Conservation (phyloP, 1,140 invertebrate species). For the Cotesia chilonis region DNA sequence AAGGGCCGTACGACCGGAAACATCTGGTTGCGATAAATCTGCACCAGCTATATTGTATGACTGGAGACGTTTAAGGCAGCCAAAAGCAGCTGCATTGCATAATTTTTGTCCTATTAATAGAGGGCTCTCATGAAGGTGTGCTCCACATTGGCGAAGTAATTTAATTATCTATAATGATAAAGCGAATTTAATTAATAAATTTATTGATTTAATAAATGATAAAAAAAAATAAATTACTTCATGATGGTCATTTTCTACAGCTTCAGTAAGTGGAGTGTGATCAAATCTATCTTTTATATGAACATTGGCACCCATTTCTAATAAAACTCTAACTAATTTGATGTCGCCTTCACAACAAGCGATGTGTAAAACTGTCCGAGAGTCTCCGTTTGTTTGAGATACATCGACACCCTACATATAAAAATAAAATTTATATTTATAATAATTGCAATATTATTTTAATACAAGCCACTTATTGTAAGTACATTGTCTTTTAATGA, state of each 20-base stretch:
- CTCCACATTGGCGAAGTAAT: constrained; percentile 72
- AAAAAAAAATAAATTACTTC: constrained; percentile 59
- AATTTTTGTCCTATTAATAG: constrained; percentile 69
- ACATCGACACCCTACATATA: constrained; percentile 75
- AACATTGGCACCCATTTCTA: constrained; percentile 85
- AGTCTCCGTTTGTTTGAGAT: constrained; percentile 79
- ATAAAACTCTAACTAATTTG: constrained; percentile 75
- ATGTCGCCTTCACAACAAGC: constrained; percentile 78
- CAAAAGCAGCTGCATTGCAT: constrained; percentile 69
- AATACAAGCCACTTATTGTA: neutral
- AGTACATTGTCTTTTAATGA: constrained; percentile 64
- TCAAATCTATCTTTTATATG: constrained; percentile 76
- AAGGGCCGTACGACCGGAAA: constrained; percentile 70
- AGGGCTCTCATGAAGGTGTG: constrained; percentile 68
- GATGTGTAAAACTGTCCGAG: constrained; percentile 82
- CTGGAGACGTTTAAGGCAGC: constrained; percentile 67
- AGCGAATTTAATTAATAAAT: neutral
- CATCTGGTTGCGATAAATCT: constrained; percentile 69
- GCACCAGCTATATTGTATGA: constrained; percentile 73
- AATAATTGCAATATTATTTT: constrained; percentile 5
- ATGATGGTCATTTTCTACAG: constrained; percentile 70
- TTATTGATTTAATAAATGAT: neutral
- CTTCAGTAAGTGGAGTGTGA: constrained; percentile 71
- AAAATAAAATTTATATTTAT: constrained; percentile 15
- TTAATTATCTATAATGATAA: constrained; percentile 61